Evolutionary conservation across 2,888 invertebrate genomes (phyloP).

Genomic region (Athalia cordata): DNA sequence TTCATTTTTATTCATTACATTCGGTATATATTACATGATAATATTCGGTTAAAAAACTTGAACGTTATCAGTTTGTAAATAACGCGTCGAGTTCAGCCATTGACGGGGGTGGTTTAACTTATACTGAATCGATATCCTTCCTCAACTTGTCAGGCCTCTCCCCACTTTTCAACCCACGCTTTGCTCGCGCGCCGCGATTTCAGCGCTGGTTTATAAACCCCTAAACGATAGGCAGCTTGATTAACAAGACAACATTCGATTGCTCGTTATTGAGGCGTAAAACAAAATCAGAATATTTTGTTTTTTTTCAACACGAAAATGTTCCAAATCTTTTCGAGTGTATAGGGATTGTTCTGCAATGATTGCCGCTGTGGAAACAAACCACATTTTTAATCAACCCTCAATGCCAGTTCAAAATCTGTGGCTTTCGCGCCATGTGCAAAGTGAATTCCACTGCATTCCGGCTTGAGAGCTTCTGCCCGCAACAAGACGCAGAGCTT

Average conservation of each 20-base stretch:
- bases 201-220: constrained; percentile 20
- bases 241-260: background rate
- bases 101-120: constrained; percentile 66
- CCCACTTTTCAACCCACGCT: constrained; percentile 46
- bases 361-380: too few relatives aligned
- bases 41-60: constrained; percentile 6
- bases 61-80: constrained; percentile 25
- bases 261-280: background rate
- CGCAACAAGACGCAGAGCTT: too few relatives aligned
- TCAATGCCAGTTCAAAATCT: too few relatives aligned
- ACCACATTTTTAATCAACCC: too few relatives aligned
- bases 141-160: constrained; percentile 62
- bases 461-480: too few relatives aligned
- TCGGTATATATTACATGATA: too few relatives aligned
- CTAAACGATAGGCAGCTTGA: constrained; percentile 22
- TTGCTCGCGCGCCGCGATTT: constrained; percentile 18
- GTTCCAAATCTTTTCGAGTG: too few relatives aligned
- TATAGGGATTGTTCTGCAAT: too few relatives aligned
- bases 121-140: constrained; percentile 68
- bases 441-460: too few relatives aligned
- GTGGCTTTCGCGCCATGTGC: too few relatives aligned
- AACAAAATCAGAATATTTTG: background rate
- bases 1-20: background rate
- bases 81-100: constrained; percentile 50
- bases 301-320: too few relatives aligned